Conservation (phyloP, 1,140 invertebrate genomes). For the Drosophila kikkawai region DNA sequence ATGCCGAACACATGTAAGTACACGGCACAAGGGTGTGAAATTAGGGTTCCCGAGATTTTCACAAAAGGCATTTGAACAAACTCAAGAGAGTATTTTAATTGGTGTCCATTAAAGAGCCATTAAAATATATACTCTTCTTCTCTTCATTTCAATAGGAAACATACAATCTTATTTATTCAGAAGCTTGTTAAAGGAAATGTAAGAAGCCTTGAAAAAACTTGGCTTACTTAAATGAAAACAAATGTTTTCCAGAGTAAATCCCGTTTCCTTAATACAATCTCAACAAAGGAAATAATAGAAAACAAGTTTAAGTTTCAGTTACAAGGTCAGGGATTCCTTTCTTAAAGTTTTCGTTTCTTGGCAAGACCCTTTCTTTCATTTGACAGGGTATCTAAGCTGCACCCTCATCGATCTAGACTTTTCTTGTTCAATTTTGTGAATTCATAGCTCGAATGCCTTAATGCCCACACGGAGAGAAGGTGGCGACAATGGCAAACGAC, state of each 20-base stretch:
- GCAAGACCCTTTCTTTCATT: no score
- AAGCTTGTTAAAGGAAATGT: no score
- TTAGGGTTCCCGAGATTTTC: neutral
- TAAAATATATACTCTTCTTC: neutral
- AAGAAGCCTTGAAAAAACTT: neutral
- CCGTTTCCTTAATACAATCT: neutral
- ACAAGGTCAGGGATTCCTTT: neutral
- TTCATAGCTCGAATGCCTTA: constrained; percentile 34
- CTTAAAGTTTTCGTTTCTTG: neutral
- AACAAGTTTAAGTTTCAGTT: neutral
- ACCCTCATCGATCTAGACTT: constrained; percentile 5
- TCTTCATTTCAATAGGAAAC: neutral
- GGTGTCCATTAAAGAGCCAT: neutral
- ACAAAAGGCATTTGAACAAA: neutral
- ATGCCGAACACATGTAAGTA: constrained; percentile 36
- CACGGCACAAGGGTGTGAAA: constrained; percentile 17
- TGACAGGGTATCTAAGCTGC: constrained; percentile 4
- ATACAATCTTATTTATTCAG: neutral
- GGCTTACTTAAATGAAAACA: neutral
- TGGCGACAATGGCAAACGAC: constrained; percentile 40
- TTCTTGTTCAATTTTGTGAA: constrained; percentile 21
- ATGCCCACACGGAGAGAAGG: constrained; percentile 33
- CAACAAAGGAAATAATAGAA: neutral
- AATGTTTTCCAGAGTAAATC: neutral
- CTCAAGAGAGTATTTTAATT: neutral